Evolutionary conservation across 2,888 invertebrate species (phyloP), one percentile per base, ranked within the genome.

Genomic region (Coleophora deauratella): DNA sequence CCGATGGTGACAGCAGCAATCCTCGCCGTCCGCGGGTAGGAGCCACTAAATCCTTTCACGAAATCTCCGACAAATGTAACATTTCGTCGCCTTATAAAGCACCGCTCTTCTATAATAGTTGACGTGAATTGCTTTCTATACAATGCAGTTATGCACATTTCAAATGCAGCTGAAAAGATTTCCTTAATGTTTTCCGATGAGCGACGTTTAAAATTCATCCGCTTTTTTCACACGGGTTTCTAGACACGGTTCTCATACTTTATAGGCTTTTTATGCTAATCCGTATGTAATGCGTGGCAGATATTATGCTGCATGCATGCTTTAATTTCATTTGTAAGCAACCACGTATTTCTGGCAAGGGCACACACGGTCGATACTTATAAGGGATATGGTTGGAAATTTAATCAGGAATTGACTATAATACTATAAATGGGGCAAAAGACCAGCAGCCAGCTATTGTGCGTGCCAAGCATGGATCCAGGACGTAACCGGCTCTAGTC

Each of bases 1-100:
- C 80, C 76, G 61, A 75, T 76, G 75, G 71, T 75, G 80, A 80
- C 79, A 78, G 57, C 58, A 66, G 54, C 70, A 79, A 81, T 72
- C 81, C 76, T 67, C 57, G 63, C 59, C 64, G 73, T 63, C 64
- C 66, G 64, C 60, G 64, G 67, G 63, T 64, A 62, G 62, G 52
- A 58, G 54, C 43, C 57, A 51, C 57, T 66, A 80, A 84, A 82
- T 79, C 84, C 81, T 75, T 73, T 70, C 60, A 67, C 58, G 66
- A 68, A 70, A 72, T 72, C 66, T 64, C 31, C 62, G 66, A 70
- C 71, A 73, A 73, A 77, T 70, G 67, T 69, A 69, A 69, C 67
- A 62, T 51, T 55, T 52, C 46, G 50, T 51, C 21, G 21, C 21
- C 21, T 21, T 21, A 21, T 21, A 6, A 21, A 21, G 47, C 44